Base-by-base conservation (phyloP, 2,113 vertebrate genomes). In the Aythya baeri region DNA sequence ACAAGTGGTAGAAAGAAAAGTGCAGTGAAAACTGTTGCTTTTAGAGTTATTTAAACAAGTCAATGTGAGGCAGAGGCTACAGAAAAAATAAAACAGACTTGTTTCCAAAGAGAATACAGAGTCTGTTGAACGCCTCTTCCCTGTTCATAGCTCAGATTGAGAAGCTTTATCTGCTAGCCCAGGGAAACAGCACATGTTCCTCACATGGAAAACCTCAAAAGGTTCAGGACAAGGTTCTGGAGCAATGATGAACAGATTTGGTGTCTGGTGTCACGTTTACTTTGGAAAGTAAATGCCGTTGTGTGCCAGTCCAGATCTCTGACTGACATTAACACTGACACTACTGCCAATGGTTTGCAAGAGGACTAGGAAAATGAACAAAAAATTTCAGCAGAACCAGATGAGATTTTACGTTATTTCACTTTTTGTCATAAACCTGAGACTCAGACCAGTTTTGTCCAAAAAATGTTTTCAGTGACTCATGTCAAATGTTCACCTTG, bases 401-500 rank as follows among this genome's bases (percentile, higher is more conserved):
- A 68, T 54, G 88, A 95, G 59, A 41, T 66, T 93, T 91, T 82
- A 86, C 1, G 0, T 46, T 50, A 77, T 86, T 91, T 74, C 54
- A 87, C 54, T 27, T 72, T 89, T 78, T 94, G 34, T 93, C 84
- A 85, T 78, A 75, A 94, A 92, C 46, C 80, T 91, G 80, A 76
- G 91, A 83, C 49, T 86, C 65, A 43, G 83, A 68, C 34, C 43
- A 92, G 61, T 41, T 86, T 86, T 89, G 52, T 79, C 36, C 34
- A 82, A 86, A 88, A 88, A 83, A 38, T 7, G 1, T 70, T 91
- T 94, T 49, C 75, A 88, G 63, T 50, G 34, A 54, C 90, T 73
- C 67, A 36, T 36, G 32, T 43, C 58, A 86, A 93, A 89, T 89
- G 58, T 79, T 93, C 82, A 91, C 67, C 79, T 93, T 73, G 50